Percentiles rank a stretch among this genome's conserved stretches.
Evolutionary conservation across 1,140 invertebrate genomes (phyloP).

Genomic region (Drosophila kanapiae): DNA sequence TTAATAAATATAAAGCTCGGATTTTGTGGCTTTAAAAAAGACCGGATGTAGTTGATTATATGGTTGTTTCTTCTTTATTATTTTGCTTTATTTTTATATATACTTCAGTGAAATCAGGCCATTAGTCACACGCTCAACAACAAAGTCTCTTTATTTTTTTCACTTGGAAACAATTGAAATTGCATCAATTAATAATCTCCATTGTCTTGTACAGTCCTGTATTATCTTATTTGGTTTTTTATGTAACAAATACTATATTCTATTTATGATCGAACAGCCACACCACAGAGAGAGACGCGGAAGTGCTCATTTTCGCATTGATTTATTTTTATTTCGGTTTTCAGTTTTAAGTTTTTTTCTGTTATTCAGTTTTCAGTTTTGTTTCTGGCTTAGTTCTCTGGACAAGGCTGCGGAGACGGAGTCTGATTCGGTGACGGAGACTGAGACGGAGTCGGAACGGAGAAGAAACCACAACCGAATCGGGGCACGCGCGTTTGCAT

Average conservation of each 20-base stretch:
- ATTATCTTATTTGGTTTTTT: neutral
- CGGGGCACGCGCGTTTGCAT: constrained; percentile 83
- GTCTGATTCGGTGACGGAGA: neutral
- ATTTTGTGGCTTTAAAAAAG: neutral
- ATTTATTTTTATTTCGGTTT: constrained; percentile 40
- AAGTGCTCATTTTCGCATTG: constrained; percentile 28
- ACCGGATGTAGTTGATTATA: constrained; percentile 2
- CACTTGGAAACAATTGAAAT: constrained; percentile 45
- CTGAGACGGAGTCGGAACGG: constrained; percentile 7
- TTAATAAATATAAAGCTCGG: too few relatives aligned
- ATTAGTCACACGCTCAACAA: constrained; percentile 18
- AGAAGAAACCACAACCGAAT: constrained; percentile 80
- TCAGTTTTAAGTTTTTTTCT: constrained; percentile 22
- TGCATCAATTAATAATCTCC: constrained; percentile 31
- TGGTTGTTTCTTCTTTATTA: neutral
- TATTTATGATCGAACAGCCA: constrained; percentile 12
- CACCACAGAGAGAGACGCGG: constrained; percentile 13
- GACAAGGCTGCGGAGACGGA: constrained; percentile 25
- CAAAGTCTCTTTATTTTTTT: neutral
- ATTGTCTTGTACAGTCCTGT: constrained; percentile 49
- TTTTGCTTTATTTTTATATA: too few relatives aligned
- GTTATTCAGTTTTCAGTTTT: constrained; percentile 25
- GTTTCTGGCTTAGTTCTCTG: constrained; percentile 23
- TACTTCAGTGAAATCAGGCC: neutral
- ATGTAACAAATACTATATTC: constrained; percentile 45